Evolutionary conservation across 1,140 invertebrate genomes (phyloP), one percentile per base, ranked within the genome.

Genomic region (Pseudomyrmex pallidus): DNA sequence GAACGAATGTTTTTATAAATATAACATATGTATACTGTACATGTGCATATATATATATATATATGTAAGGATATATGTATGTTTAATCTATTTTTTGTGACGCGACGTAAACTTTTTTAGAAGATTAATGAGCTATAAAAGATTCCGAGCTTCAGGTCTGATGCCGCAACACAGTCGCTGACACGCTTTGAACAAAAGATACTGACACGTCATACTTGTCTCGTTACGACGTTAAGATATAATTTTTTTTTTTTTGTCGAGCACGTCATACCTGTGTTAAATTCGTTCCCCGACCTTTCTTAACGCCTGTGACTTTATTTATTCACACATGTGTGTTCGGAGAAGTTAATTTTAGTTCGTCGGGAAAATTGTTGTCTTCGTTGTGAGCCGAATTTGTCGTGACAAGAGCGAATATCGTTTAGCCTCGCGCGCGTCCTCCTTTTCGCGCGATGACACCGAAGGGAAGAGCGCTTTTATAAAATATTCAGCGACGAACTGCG

Each of bases 381-480:
- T 35, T 35, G 35, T 35, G 35, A 35, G 35, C 35, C 35, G 35
- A 35, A 35, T 35, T 78, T n/a, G 56, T 17, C 64, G 86, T 85
- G 86, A 85, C 56, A 50, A 70, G 52, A 74, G 68, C 52, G 85
- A 89, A 89, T 77, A 82, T 84, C 57, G 66, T 90, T 73, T 83
- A 87, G 82, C 74, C 35, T 35, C 35, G 35, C 52, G n/a, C 66
- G 50, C 63, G 84, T 73, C 63, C 61, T 85, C 62, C 67, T 85
- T 89, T 90, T 70, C 54, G 22, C 44, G 72, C 72, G 35, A 64
- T 80, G 50, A 8, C 25, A 70, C 22, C 57, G 56, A 82, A 78
- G 64, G 64, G 13, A 72, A 74, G 20, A 17, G 12, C 15, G 17
- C 68, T 63, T 22, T 35, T 89, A 56, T 89, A 56, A 87, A 89